Conservation (phyloP, 2,888 invertebrate genomes). For the Tethea ocularis region DNA sequence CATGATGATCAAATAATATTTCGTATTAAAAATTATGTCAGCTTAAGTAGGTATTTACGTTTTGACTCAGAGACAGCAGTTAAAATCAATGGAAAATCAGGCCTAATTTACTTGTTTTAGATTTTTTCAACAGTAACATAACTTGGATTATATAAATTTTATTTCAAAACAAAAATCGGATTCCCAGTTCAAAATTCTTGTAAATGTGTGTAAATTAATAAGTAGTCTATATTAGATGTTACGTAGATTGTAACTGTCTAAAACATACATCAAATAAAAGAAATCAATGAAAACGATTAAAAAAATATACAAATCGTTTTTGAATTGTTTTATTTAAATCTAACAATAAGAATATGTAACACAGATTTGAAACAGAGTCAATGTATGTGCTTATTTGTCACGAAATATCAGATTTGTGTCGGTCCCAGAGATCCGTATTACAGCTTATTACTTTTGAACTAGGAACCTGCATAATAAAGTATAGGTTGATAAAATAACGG, state of each 20-base stretch:
- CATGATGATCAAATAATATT: background rate
- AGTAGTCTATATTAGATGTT: slow-evolving; percentile 80
- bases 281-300: slow-evolving; percentile 66
- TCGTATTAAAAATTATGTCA: background rate
- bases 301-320: slow-evolving; percentile 72
- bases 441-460: too few species aligned
- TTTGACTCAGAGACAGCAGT: background rate
- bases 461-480: too few species aligned
- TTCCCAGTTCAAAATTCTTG: slow-evolving; percentile 72
- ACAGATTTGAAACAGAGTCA: too few species aligned
- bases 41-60: background rate
- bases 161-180: slow-evolving; percentile 35
- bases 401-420: too few species aligned
- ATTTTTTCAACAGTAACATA: slow-evolving; percentile 9
- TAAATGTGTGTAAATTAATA: slow-evolving; percentile 79
- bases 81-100: slow-evolving; percentile 25
- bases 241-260: slow-evolving; percentile 78
- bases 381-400: too few species aligned
- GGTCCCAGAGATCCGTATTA: too few species aligned
- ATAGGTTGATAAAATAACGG: too few species aligned
- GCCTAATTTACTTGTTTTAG: slow-evolving; percentile 27
- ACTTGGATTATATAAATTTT: slow-evolving; percentile 22
- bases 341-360: too few species aligned
- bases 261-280: slow-evolving; percentile 53
- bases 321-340: slow-evolving; percentile 21